phyloP scores from a whole-genome alignment of 2,888 invertebrate genomes.

The Oxyscelio sp. region DNA sequence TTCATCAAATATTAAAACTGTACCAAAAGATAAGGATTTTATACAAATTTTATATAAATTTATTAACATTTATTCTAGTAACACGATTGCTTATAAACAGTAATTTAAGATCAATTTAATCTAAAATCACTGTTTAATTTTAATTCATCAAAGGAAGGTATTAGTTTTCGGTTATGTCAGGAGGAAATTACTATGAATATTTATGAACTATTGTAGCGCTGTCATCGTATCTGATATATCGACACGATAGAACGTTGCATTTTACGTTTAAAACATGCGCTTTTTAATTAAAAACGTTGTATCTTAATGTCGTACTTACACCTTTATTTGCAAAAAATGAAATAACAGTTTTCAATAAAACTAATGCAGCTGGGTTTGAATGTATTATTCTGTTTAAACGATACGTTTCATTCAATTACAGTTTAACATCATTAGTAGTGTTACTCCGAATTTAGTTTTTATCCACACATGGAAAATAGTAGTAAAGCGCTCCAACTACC shows the following conservation, averaged over 20 bases:
- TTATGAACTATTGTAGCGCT: conserved; percentile 28
- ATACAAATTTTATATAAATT: too few species aligned
- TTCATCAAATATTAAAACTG: too few species aligned
- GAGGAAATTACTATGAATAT: conserved; percentile 28
- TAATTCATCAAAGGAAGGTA: conserved; percentile 17
- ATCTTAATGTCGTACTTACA: too few species aligned
- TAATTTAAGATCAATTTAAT: too few species aligned
- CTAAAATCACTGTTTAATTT: not conserved
- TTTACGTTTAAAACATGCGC: too few species aligned
- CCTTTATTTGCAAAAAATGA: not conserved
- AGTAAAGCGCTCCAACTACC: conserved; percentile 15
- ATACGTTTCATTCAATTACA: conserved; percentile 14
- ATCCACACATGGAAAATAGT: not conserved
- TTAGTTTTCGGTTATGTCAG: conserved; percentile 9
- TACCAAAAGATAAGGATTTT: too few species aligned
- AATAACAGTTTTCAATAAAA: not conserved
- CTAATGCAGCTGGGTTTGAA: not conserved
- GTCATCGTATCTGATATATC: conserved; percentile 15
- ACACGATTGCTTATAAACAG: too few species aligned
- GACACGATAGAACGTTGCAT: too few species aligned
- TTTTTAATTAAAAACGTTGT: not conserved
- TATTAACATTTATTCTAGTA: too few species aligned
- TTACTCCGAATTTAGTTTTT: conserved; percentile 19
- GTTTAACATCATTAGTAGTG: conserved; percentile 2
- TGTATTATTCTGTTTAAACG: conserved; percentile 10